These are phyloP conservation scores for Dynastes maya DNA, from an alignment of 2,888 invertebrate species.

Conservation along the genomic window DNA sequence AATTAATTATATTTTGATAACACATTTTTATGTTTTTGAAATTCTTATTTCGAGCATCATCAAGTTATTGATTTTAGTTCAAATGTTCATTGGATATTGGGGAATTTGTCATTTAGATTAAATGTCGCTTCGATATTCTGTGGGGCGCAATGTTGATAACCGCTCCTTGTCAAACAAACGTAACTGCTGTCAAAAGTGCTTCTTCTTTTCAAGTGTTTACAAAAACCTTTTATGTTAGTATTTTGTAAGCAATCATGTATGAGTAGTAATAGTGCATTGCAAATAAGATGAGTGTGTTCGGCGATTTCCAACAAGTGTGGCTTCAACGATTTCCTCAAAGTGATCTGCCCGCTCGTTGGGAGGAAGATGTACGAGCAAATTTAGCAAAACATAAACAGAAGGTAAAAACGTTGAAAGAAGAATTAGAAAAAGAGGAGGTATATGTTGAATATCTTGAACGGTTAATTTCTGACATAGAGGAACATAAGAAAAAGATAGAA, in stretches of 20 bases:
- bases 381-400: slow-evolving; percentile 91
- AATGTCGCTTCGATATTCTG: not conserved
- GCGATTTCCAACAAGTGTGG: slow-evolving; percentile 94
- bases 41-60: no score
- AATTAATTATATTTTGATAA: no score
- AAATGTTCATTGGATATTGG: not conserved
- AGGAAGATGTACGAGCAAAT: slow-evolving; percentile 93
- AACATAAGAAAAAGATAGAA: slow-evolving; percentile 78
- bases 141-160: slow-evolving; percentile 36
- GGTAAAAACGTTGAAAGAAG: slow-evolving; percentile 86
- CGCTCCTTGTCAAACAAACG: slow-evolving; percentile 49
- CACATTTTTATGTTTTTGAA: no score
- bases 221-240: slow-evolving; percentile 29
- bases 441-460: slow-evolving; percentile 92
- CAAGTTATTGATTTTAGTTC: slow-evolving; percentile 2
- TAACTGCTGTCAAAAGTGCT: slow-evolving; percentile 47
- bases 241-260: slow-evolving; percentile 45
- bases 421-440: slow-evolving; percentile 91
- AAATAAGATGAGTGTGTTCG: slow-evolving; percentile 86
- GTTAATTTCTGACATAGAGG: slow-evolving; percentile 88
- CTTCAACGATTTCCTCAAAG: slow-evolving; percentile 92
- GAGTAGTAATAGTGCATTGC: slow-evolving; percentile 27
- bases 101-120: not conserved
- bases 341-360: slow-evolving; percentile 92
- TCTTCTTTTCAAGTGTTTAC: slow-evolving; percentile 49